These are phyloP conservation scores for Bubo blakistoni DNA, from an alignment of 2,113 vertebrate species.

Conservation along the genomic window DNA sequence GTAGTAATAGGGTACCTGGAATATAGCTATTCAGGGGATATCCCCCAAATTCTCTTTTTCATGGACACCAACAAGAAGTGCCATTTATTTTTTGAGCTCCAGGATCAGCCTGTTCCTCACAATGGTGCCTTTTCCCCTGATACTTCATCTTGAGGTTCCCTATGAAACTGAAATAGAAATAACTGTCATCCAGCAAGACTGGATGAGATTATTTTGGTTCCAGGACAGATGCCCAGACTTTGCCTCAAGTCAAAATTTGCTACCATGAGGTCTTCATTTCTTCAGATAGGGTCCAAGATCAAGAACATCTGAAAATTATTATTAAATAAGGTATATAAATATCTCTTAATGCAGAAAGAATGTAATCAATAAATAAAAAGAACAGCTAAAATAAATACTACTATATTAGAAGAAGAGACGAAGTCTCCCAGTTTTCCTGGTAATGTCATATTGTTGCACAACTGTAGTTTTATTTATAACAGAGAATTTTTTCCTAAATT, in stretches of 20 bases:
- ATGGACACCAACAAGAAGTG: not conserved
- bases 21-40: not conserved
- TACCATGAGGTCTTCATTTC: not conserved
- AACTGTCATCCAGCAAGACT: not conserved
- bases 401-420: not conserved
- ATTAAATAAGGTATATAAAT: not conserved
- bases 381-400: not conserved
- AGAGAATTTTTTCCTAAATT: not conserved
- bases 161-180: not conserved
- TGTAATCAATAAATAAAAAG: not conserved
- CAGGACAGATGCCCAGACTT: not conserved
- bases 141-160: not conserved
- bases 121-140: not conserved
- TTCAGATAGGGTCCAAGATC: not conserved
- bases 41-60: not conserved
- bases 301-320: not conserved
- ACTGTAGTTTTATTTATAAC: not conserved
- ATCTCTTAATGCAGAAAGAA: not conserved
- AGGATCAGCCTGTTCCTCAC: not conserved
- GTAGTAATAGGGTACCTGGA: not conserved
- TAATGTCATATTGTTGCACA: not conserved
- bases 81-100: not conserved
- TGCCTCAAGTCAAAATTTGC: not conserved
- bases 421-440: not conserved
- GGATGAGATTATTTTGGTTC: not conserved